Evolutionary conservation across 2,888 invertebrate species (phyloP), one percentile per base, ranked within the genome.

Genomic region (Cerceris ruficornis): DNA sequence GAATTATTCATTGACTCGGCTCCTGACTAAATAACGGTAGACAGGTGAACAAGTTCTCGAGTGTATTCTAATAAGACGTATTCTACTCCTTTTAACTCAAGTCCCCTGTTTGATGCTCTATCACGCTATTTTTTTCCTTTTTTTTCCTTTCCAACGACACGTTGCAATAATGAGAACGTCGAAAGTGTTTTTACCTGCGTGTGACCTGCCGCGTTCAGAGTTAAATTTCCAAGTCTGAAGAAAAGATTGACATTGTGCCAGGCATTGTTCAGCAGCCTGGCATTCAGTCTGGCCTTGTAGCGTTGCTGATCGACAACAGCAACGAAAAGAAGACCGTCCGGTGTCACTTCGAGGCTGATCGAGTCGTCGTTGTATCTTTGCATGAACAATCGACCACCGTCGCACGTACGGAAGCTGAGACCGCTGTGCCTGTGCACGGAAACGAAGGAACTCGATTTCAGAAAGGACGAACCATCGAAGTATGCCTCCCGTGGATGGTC

Each of bases 341-440:
- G 86, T 17, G 91, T 90, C 59, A 93, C 93, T 55, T 91, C 91
- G 13, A 93, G 88, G 17, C 88, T 89, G 46, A 93, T 90, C 43
- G 87, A 88, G 49, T 92, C 90, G 39, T 84, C 88, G 69, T 84
- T 84, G 82, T 90, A 90, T 73, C 88, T 90, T 81, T 93, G 93
- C 52, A 89, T 86, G 82, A 93, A 93, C 13, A 93, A 90, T 67
- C 89, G 89, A 8, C 93, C 93, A 5, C 90, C 89, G 14, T 95
- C 94, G 92, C 97, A 97, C 7, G 96, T 96, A 86, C 96, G 94
- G 92, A 96, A 97, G 93, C 96, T 97, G 86, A 97, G 94, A 41
- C 97, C 97, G 80, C 96, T 96, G 88, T 96, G 96, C 90, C 95
- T 95, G 92, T 96, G 96, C 87, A 97, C 94, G 74, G 96, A 96